Base-by-base conservation (phyloP, 2,113 vertebrate genomes). In the Nerophis lumbriciformis region DNA sequence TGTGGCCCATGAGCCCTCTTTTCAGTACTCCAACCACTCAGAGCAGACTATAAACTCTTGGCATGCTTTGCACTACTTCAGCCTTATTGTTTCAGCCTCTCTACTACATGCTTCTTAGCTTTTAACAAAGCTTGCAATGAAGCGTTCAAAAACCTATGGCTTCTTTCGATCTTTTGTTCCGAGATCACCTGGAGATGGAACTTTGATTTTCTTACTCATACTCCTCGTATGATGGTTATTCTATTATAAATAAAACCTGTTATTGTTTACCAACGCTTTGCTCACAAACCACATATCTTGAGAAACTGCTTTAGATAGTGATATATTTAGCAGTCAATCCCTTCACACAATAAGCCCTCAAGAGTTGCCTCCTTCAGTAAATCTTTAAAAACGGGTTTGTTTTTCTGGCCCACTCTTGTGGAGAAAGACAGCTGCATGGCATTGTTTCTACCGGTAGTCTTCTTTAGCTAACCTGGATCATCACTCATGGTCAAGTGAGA, bases 41-140 rank as follows among this genome's bases (percentile, higher is more conserved):
- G 67, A 70, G 59, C 73, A 83, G 79, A 84, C 83, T 56, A 77
- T 84, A 84, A 85, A 87, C 83, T 79, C 73, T 80, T 78, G 76
- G 80, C 85, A 79, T 84, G 77, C 80, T 79, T 76, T 71, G 52
- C 66, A 65, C 66, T 66, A 73, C 87, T 84, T 78, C 73, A 83
- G 36, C 51, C 53, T 63, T 56, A 75, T 86, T 84, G 85, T 87
- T 73, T 68, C 66, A 54, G 54, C 54, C 69, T 51, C 70, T 77
- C 69, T 59, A 69, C 69, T 68, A 69, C 76, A 75, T 71, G 75
- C 56, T 61, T 64, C 63, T 81, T 55, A 71, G 65, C 66, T 81
- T 84, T 39, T 67, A 73, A 77, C 69, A 77, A 76, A 58, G 39
- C 61, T 71, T 28, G 56, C 67, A 59, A 63, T 0, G 3, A 67